These are phyloP conservation scores for Camponotus vicinus DNA, from an alignment of 1,140 invertebrate species.

Conservation along the genomic window DNA sequence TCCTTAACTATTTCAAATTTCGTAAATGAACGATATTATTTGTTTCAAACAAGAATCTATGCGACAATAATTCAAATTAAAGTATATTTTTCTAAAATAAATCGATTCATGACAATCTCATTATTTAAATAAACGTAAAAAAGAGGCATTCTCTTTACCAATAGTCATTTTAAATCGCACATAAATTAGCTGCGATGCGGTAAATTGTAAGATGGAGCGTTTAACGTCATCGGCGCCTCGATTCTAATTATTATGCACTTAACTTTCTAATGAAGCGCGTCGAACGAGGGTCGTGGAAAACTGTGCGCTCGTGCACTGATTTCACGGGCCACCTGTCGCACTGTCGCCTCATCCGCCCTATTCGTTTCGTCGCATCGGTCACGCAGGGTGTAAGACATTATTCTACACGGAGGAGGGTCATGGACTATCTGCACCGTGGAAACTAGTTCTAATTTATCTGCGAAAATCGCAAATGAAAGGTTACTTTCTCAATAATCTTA, in stretches of 20 bases:
- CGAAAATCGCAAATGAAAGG: slow-evolving; percentile 1
- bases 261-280: slow-evolving; percentile 83
- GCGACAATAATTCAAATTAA: not conserved
- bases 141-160: not conserved
- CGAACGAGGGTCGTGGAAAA: slow-evolving; percentile 75
- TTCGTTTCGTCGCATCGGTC: slow-evolving; percentile 81
- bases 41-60: not conserved
- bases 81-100: not conserved
- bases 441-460: slow-evolving; percentile 28
- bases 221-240: slow-evolving; percentile 65
- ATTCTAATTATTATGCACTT: slow-evolving; percentile 79
- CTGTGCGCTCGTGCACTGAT: slow-evolving; percentile 82
- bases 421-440: slow-evolving; percentile 4
- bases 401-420: slow-evolving; percentile 76
- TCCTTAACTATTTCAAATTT: not conserved
- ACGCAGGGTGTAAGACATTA: slow-evolving; percentile 83
- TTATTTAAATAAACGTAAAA: not conserved
- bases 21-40: not conserved
- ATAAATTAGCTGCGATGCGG: not conserved
- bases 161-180: not conserved
- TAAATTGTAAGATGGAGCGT: slow-evolving; percentile 30
- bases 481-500: not conserved
- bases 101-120: not conserved
- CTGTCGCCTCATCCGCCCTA: slow-evolving; percentile 76
- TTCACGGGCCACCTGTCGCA: slow-evolving; percentile 86